Conservation (phyloP, 2,888 invertebrate species). For the Tetranychus truncatus region DNA sequence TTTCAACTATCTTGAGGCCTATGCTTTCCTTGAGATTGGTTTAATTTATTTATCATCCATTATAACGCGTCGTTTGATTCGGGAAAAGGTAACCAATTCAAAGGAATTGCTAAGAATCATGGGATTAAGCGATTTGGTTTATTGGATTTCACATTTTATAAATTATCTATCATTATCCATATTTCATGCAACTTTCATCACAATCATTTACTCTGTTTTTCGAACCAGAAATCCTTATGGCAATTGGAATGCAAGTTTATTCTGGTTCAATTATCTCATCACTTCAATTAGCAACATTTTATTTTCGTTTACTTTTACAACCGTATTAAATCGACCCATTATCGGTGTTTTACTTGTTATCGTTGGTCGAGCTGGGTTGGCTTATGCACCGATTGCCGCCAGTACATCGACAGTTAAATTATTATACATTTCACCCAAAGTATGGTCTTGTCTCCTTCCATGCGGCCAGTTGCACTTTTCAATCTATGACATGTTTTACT, state of each 20-base stretch:
- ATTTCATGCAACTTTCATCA: conserved; percentile 20
- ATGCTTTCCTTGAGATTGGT: too few relatives aligned
- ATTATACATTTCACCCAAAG: background rate
- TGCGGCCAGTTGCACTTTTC: conserved; percentile 14
- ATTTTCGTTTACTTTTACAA: background rate
- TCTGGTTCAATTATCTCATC: background rate
- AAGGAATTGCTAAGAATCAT: conserved; percentile 27
- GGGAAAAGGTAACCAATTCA: conserved; percentile 24
- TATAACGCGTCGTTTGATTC: background rate
- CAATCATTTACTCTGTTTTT: background rate
- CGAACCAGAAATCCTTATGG: background rate
- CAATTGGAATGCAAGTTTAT: background rate
- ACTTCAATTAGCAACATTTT: background rate
- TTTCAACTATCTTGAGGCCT: too few relatives aligned
- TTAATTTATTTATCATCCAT: too few relatives aligned
- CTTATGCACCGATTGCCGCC: too few relatives aligned
- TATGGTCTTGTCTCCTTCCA: too few relatives aligned
- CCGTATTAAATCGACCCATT: background rate
- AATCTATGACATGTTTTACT: conserved; percentile 18
- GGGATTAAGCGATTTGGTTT: conserved; percentile 25
- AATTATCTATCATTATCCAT: conserved; percentile 23
- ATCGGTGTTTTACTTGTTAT: background rate
- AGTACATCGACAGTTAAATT: background rate
- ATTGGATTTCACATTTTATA: conserved; percentile 25
- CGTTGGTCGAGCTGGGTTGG: background rate